Conservation (phyloP, 2,888 invertebrate species). For the Euzophera pinguis region DNA sequence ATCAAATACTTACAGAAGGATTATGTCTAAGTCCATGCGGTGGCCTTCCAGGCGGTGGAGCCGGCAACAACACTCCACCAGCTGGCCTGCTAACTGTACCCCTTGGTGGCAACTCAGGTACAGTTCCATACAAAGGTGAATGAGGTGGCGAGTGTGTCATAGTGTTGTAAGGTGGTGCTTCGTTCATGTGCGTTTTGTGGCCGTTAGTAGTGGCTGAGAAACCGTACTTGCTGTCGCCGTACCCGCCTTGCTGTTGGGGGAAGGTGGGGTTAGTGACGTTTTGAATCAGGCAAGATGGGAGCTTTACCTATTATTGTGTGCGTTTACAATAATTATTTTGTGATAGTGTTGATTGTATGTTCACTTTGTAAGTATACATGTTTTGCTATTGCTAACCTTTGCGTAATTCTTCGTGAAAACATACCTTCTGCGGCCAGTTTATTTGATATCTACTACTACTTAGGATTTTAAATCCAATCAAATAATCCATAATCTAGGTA, state of each 20-base stretch:
- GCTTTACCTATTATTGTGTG: too few species aligned
- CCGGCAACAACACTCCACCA: constrained; percentile 76
- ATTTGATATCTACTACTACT: too few species aligned
- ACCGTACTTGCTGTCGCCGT: constrained; percentile 83
- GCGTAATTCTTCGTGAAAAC: too few species aligned
- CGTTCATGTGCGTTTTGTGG: constrained; percentile 38
- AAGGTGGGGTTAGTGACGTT: constrained; percentile 20
- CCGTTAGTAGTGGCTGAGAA: constrained; percentile 74
- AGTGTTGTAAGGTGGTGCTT: constrained; percentile 61
- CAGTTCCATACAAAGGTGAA: constrained; percentile 79
- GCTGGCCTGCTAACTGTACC: constrained; percentile 90
- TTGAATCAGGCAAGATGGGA: not conserved
- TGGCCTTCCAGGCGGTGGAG: constrained; percentile 62
- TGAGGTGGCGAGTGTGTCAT: constrained; percentile 73
- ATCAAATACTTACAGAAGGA: constrained; percentile 44
- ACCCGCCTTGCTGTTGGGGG: constrained; percentile 64
- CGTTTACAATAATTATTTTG: too few species aligned
- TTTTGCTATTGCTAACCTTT: too few species aligned
- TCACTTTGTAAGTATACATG: too few species aligned
- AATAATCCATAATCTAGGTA: too few species aligned
- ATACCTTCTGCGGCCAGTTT: too few species aligned
- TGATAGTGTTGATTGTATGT: too few species aligned
- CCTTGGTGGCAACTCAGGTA: constrained; percentile 92
- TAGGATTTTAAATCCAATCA: too few species aligned
- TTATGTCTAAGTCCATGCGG: constrained; percentile 60